A percentile compares a stretch with the other conserved stretches of the same genome.
phyloP scores from a whole-genome alignment of 2,113 vertebrate genomes.

The Glaucomys volans region DNA sequence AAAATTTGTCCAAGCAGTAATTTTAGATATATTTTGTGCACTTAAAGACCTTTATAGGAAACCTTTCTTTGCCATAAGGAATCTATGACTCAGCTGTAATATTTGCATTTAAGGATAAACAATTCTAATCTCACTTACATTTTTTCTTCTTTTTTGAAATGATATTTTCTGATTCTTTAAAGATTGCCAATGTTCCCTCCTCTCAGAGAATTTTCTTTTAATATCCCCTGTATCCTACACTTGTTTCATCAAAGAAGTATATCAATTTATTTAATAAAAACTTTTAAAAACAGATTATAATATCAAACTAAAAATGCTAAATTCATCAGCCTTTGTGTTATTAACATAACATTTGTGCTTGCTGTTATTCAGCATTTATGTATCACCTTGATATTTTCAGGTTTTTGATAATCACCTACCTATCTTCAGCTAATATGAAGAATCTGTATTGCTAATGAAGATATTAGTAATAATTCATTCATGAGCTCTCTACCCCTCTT shows the following conservation, averaged over 20 bases:
- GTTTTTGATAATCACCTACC: conserved; percentile 9
- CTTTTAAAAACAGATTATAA: conserved; percentile 54
- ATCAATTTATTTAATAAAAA: conserved; percentile 50
- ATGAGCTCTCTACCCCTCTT: background rate
- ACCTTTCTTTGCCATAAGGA: background rate
- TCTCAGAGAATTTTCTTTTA: conserved; percentile 52
- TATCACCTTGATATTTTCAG: conserved; percentile 35
- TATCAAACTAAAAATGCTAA: conserved; percentile 31
- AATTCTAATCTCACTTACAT: conserved; percentile 8
- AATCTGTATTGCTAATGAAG: background rate
- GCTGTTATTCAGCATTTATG: background rate
- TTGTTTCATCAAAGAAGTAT: background rate
- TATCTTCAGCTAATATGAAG: conserved; percentile 42
- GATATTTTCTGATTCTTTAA: conserved; percentile 22
- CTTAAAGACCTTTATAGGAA: background rate
- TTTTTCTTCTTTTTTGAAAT: background rate
- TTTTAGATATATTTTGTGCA: conserved; percentile 13
- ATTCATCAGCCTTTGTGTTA: conserved; percentile 31
- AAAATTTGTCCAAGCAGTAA: background rate
- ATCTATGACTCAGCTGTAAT: background rate
- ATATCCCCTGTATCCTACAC: background rate
- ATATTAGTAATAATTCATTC: conserved; percentile 32
- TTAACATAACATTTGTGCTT: conserved; percentile 23
- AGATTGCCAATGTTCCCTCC: background rate
- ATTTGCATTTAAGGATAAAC: conserved; percentile 31